These are phyloP conservation scores for Temnothorax longispinosus DNA, from an alignment of 1,140 invertebrate species.

Conservation along the genomic window DNA sequence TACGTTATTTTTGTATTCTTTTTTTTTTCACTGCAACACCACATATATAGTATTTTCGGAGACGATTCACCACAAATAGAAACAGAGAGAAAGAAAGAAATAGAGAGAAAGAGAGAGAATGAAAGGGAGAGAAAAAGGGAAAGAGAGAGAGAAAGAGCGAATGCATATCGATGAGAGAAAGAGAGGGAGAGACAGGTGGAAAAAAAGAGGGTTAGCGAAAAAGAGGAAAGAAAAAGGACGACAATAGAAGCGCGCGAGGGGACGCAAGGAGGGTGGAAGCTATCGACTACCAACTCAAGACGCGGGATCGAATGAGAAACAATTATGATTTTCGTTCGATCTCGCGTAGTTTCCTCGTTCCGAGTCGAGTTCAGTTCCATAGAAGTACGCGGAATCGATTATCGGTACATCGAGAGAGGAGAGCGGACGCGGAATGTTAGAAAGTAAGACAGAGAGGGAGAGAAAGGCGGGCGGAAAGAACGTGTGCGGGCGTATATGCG, in stretches of 20 bases:
- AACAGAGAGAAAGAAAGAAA: conserved; percentile 30
- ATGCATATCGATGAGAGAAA: conserved; percentile 1
- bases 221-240: not conserved
- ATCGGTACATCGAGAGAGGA: not conserved
- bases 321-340: not conserved
- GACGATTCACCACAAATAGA: conserved; percentile 66
- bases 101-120: conserved; percentile 54
- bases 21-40: conserved; percentile 45
- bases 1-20: not conserved
- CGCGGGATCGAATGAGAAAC: conserved; percentile 30
- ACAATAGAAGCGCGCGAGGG: conserved; percentile 39
- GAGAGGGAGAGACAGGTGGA: not conserved
- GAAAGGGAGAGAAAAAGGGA: conserved; percentile 65
- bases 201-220: not conserved
- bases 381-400: not conserved
- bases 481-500: conserved; percentile 52
- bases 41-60: conserved; percentile 60
- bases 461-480: conserved; percentile 53
- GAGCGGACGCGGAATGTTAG: conserved; percentile 40
- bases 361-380: conserved; percentile 19
- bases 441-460: conserved; percentile 37
- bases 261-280: not conserved
- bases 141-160: not conserved
- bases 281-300: conserved; percentile 11
- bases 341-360: conserved; percentile 33